Base-by-base conservation (phyloP, 2,113 vertebrate species). In the Motacilla tschutschensis region DNA sequence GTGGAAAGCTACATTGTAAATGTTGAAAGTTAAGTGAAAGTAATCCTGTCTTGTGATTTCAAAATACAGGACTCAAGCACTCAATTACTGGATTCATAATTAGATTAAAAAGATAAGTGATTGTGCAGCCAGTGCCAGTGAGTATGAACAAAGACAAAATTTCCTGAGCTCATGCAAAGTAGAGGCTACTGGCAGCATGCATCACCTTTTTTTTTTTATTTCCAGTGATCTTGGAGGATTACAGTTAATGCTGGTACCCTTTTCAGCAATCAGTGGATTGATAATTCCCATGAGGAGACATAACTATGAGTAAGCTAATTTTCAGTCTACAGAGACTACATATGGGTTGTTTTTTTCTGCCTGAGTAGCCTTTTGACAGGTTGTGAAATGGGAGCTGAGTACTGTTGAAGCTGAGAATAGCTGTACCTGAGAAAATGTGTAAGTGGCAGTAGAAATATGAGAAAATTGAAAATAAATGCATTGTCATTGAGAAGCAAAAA, bases 21-120 rank as follows among this genome's bases (percentile, higher is more conserved):
- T 55, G 22, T 43, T 14, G n/a, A 58, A 76, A 69, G 7, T 79
- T 91, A 79, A 74, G 25, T 87, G 26, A 79, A 88, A 91, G 19
- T 43, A 88, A 66, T 79, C 35, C n/a, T 55, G 21, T 70, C 21
- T 60, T 50, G 29, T 78, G 74, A 5, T 41, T 92, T 84, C 8
- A 3, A 81, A 75, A 78, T 48, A 48, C 6, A 18, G 36, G 36
- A 9, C 14, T 88, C 10, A 55, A 71, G 22, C 7, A 53, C 50
- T 71, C 5, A 0, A 63, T 16, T 74, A 29, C 33, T 36, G 11
- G 4, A 50, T 85, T 65, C 10, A 54, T 36, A 79, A 65, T n/a
- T 48, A 69, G 36, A 69, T 65, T 58, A 33, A 50, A 58, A 91
- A 65, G 65, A 29, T 78, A 83, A 91, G 10, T 64, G 17, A 59